Evolutionary conservation across 2,888 invertebrate species (phyloP).

Genomic region (Cheilosia urbana): DNA sequence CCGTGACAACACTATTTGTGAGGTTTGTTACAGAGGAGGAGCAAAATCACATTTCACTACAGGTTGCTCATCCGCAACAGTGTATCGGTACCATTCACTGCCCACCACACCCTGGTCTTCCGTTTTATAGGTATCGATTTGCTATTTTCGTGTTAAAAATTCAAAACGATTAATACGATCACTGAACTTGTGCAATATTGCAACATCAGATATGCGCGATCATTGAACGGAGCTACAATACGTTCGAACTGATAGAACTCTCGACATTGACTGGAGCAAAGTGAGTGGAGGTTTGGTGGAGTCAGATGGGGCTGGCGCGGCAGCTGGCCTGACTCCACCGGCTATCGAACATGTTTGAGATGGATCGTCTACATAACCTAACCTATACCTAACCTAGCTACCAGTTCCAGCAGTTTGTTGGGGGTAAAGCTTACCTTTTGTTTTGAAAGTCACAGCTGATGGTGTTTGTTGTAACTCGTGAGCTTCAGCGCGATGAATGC

Average conservation of each 20-base stretch:
- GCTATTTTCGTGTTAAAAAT: conserved; percentile 48
- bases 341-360: conserved; percentile 58
- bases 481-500: conserved; percentile 16
- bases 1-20: conserved; percentile 56
- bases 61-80: conserved; percentile 73
- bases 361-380: neutral
- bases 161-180: conserved; percentile 47
- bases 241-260: conserved; percentile 62
- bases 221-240: conserved; percentile 41
- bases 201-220: conserved; percentile 33
- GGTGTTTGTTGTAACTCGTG: conserved; percentile 26
- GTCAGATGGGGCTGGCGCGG: neutral
- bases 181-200: conserved; percentile 43
- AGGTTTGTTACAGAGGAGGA: conserved; percentile 37
- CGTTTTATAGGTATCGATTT: conserved; percentile 59
- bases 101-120: conserved; percentile 59
- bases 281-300: conserved; percentile 36
- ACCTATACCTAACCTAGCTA: neutral
- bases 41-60: conserved; percentile 57
- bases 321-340: neutral
- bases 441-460: conserved; percentile 58
- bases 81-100: conserved; percentile 64
- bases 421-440: conserved; percentile 56
- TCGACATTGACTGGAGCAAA: conserved; percentile 66
- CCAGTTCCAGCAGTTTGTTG: neutral